These are phyloP conservation scores for Gastrophryne carolinensis DNA, from an alignment of 2,797 vertebrate species.

Conservation along the genomic window DNA sequence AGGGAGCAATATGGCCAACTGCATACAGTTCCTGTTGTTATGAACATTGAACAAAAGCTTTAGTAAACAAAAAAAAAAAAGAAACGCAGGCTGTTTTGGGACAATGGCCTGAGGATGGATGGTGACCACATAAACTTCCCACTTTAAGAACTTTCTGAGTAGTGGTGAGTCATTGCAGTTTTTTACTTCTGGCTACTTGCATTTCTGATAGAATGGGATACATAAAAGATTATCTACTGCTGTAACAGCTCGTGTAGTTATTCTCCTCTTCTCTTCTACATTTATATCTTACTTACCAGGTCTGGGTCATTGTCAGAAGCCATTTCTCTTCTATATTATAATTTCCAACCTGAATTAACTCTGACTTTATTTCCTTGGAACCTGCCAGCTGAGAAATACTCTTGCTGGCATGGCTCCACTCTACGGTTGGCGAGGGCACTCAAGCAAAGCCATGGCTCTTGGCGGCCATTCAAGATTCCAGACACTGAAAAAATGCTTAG, in stretches of 20 bases:
- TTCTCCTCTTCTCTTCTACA: neutral
- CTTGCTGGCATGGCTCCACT: slow-evolving; percentile 29
- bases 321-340: slow-evolving; percentile 27
- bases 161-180: too few relatives aligned
- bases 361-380: slow-evolving; percentile 28
- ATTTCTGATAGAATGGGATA: too few relatives aligned
- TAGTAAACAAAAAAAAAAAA: too few relatives aligned
- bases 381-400: slow-evolving; percentile 30
- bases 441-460: slow-evolving; percentile 15
- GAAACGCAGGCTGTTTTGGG: too few relatives aligned
- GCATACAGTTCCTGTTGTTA: too few relatives aligned
- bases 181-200: too few relatives aligned
- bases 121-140: too few relatives aligned
- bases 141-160: too few relatives aligned
- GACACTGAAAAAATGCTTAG: neutral
- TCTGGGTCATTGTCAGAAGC: slow-evolving; percentile 38
- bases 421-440: slow-evolving; percentile 21
- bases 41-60: too few relatives aligned
- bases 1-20: too few relatives aligned
- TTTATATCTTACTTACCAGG: slow-evolving; percentile 22
- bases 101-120: too few relatives aligned
- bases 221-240: too few relatives aligned
- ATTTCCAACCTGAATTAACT: slow-evolving; percentile 33
- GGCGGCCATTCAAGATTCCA: slow-evolving; percentile 10
- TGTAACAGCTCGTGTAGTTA: neutral